A percentile compares a stretch with the other conserved stretches of the same genome.
phyloP scores from a whole-genome alignment of 2,888 invertebrate species.

The Drosophila planitibia region DNA sequence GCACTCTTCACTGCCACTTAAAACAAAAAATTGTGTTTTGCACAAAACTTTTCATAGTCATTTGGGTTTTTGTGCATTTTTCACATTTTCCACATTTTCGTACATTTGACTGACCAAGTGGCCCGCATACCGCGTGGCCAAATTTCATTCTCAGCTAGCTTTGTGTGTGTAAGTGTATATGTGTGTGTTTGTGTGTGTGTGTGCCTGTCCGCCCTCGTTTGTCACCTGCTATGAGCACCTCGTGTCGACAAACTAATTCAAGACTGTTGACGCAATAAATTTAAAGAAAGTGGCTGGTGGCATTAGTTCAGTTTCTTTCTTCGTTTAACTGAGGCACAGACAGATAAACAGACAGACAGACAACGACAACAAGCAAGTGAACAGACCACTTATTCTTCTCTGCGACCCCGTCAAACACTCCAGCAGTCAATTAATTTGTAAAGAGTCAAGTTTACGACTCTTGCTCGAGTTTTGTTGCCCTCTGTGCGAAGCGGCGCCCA shows the following conservation, averaged over 20 bases:
- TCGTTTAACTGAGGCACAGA: conserved; percentile 32
- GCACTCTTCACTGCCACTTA: background rate
- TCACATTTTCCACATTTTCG: conserved; percentile 9
- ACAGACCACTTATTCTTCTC: conserved; percentile 2
- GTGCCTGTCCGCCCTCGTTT: conserved; percentile 44
- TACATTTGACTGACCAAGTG: conserved; percentile 45
- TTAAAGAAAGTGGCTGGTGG: conserved; percentile 70
- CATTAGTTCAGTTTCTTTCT: conserved; percentile 56
- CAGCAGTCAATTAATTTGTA: conserved; percentile 63
- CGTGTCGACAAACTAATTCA: conserved; percentile 60
- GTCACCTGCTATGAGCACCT: conserved; percentile 66
- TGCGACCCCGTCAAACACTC: conserved; percentile 1
- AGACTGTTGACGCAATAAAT: conserved; percentile 72
- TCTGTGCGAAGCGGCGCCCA: conserved; percentile 47
- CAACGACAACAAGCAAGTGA: conserved; percentile 25
- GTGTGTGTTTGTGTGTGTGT: background rate
- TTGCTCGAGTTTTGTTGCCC: conserved; percentile 44
- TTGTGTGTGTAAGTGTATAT: background rate
- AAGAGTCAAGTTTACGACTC: conserved; percentile 42
- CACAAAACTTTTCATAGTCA: conserved; percentile 20
- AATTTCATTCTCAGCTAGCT: conserved; percentile 27
- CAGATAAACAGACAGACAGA: background rate
- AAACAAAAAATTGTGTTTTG: conserved; percentile 7
- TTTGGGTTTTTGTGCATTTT: conserved; percentile 17
- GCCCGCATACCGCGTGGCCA: conserved; percentile 44